These are phyloP conservation scores for Spea hammondii DNA, from an alignment of 2,797 vertebrate species.

Conservation along the genomic window DNA sequence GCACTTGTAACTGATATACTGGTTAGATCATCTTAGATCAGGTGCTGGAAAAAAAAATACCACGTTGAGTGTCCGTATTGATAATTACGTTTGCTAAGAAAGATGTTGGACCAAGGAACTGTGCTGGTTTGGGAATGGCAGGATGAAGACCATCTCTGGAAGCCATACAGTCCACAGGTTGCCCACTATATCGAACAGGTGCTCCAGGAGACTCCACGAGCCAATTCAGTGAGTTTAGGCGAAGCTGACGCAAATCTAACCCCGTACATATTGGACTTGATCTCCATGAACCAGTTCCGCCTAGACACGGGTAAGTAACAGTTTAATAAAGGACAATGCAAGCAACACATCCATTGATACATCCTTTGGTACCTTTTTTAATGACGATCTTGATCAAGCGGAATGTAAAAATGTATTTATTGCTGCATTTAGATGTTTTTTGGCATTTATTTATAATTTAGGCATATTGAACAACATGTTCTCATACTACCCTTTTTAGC, in stretches of 20 bases:
- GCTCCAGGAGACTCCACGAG: slow-evolving; percentile 14
- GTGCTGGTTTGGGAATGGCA: slow-evolving; percentile 47
- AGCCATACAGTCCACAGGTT: slow-evolving; percentile 42
- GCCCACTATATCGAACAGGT: slow-evolving; percentile 36
- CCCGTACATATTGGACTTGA: slow-evolving; percentile 39
- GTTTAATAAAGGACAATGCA: not conserved
- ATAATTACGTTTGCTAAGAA: not conserved
- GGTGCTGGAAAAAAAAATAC: not conserved
- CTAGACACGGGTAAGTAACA: slow-evolving; percentile 43
- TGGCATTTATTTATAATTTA: no score
- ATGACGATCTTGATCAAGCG: no score
- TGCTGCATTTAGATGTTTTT: no score
- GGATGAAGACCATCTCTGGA: slow-evolving; percentile 21
- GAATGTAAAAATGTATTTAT: no score
- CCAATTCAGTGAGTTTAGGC: slow-evolving; percentile 36
- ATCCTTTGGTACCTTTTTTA: no score
- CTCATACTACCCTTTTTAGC: no score
- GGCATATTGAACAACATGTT: no score
- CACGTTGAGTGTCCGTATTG: not conserved
- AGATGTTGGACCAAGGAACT: slow-evolving; percentile 26
- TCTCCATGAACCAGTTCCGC: slow-evolving; percentile 48
- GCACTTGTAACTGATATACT: not conserved
- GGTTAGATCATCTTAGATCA: not conserved
- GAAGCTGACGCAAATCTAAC: slow-evolving; percentile 37
- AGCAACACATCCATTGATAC: no score